Conservation (phyloP, 2,113 vertebrate genomes). For the Steatornis caripensis region DNA sequence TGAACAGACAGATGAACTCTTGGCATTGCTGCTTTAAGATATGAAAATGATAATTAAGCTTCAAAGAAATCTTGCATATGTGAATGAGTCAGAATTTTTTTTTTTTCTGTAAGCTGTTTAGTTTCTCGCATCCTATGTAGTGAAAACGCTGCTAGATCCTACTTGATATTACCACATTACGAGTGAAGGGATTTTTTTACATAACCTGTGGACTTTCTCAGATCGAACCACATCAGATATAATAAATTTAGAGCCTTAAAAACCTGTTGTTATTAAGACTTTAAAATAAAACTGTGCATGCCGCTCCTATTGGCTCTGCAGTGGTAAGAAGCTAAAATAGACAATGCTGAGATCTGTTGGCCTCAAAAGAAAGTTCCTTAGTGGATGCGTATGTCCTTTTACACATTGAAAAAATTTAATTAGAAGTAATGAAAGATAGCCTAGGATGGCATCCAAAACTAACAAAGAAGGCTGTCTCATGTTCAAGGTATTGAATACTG, state of each 20-base stretch:
- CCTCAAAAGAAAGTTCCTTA: not conserved
- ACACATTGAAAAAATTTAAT: not conserved
- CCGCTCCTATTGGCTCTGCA: not conserved
- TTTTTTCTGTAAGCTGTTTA: not conserved
- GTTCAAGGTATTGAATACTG: not conserved
- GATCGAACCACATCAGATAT: not conserved
- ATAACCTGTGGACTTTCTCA: not conserved
- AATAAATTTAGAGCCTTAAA: constrained; percentile 2
- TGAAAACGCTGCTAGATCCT: not conserved
- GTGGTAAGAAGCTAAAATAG: not conserved
- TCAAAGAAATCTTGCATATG: constrained; percentile 13
- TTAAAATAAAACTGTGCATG: not conserved
- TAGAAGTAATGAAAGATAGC: not conserved
- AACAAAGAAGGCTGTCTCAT: not conserved
- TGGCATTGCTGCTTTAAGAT: constrained; percentile 13
- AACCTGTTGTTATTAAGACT: not conserved
- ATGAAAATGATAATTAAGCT: constrained; percentile 10
- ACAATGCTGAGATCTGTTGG: not conserved
- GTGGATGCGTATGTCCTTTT: not conserved
- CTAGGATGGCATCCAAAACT: not conserved
- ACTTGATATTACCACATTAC: not conserved
- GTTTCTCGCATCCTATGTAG: not conserved
- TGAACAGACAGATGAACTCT: constrained; percentile 21
- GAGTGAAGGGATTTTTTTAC: not conserved
- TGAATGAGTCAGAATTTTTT: constrained; percentile 15